Percentiles rank a stretch among this genome's conserved stretches.
These are phyloP conservation scores for Trachythela sp. DNA, from an alignment of 64 coral and sea anemone genomes.

Conservation along the genomic window DNA sequence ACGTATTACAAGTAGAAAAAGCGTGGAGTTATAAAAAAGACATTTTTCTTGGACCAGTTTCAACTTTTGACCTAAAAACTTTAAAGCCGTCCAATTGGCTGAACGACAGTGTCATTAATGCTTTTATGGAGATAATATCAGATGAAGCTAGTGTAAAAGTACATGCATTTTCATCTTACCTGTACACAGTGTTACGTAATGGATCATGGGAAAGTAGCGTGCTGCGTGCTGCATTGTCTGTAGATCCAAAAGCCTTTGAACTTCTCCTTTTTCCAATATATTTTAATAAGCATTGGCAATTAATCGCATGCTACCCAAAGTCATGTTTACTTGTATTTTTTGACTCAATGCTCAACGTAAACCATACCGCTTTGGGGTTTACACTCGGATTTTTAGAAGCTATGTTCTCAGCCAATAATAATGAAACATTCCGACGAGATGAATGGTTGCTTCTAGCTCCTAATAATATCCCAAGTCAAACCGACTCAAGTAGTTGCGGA, in stretches of 20 bases:
- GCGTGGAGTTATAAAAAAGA: slow-evolving; percentile 1
- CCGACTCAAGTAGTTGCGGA: background rate
- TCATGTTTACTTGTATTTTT: background rate
- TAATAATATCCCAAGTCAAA: background rate
- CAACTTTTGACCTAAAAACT: background rate
- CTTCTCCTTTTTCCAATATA: background rate
- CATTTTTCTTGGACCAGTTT: background rate
- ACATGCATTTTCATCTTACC: background rate
- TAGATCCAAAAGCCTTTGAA: background rate
- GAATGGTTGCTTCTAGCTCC: background rate
- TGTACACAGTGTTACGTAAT: background rate
- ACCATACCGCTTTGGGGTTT: background rate
- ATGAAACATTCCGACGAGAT: background rate
- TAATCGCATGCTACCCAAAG: background rate
- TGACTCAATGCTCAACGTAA: background rate
- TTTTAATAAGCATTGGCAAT: background rate
- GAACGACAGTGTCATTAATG: background rate
- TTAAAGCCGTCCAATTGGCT: slow-evolving; percentile 2
- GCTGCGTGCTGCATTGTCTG: background rate
- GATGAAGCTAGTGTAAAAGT: background rate
- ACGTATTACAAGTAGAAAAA: background rate
- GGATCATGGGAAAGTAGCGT: background rate
- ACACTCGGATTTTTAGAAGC: background rate
- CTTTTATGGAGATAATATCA: background rate
- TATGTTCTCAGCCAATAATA: background rate